Evolutionary conservation across 2,797 vertebrate species (phyloP).

Genomic region (Coilia nasus): DNA sequence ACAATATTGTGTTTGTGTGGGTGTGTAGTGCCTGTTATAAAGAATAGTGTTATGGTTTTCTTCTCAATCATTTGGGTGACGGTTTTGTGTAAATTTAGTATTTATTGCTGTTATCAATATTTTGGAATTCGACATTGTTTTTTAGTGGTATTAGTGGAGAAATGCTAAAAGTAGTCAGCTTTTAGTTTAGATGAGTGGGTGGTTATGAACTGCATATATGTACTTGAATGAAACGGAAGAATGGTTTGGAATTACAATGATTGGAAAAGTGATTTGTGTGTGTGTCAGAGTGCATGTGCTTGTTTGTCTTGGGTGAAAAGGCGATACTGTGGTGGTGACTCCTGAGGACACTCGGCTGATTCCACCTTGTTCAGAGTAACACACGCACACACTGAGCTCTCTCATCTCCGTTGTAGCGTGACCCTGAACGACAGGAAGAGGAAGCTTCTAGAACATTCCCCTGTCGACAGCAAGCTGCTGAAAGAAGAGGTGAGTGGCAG

Average conservation of each 20-base stretch:
- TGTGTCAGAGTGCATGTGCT: no score
- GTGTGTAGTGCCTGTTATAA: no score
- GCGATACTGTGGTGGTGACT: not conserved
- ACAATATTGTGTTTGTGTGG: no score
- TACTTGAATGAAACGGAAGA: not conserved
- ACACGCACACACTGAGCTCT: not conserved
- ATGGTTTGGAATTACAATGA: not conserved
- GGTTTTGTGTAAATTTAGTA: no score
- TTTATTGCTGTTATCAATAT: no score
- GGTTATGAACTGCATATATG: no score
- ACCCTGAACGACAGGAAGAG: slow-evolving; percentile 88
- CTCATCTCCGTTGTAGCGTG: slow-evolving; percentile 76
- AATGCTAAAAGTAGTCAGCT: no score
- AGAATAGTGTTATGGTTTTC: no score
- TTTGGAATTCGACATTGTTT: no score
- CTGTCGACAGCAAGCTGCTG: slow-evolving; percentile 85
- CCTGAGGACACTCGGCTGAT: not conserved
- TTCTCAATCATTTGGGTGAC: no score
- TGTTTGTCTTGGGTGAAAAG: not conserved
- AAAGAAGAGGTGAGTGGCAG: slow-evolving; percentile 88
- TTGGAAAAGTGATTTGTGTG: not conserved
- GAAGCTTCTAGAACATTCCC: slow-evolving; percentile 86
- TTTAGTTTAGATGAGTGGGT: no score
- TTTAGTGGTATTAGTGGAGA: no score
- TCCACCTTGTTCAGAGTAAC: not conserved